A percentile compares a stretch with the other conserved stretches of the same genome.
phyloP scores from a whole-genome alignment of 2,113 vertebrate species.

The Dascyllus trimaculatus region DNA sequence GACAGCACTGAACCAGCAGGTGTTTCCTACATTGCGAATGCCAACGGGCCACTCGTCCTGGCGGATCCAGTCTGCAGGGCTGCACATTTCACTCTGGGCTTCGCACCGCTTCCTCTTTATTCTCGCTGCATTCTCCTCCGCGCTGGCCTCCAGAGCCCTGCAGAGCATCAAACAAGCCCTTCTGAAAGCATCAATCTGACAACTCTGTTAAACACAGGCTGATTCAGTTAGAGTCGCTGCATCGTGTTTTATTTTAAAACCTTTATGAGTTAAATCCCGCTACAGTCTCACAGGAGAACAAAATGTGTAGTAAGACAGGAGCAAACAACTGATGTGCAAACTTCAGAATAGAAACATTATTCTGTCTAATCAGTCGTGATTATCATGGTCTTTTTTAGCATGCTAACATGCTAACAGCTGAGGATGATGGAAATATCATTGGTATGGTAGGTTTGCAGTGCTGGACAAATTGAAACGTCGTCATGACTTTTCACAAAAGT shows the following conservation, averaged over 20 bases:
- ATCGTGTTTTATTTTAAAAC: too few species aligned
- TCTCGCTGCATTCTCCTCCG: constrained; percentile 85
- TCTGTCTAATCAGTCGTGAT: too few species aligned
- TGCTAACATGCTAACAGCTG: too few species aligned
- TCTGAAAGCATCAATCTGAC: not conserved
- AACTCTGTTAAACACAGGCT: not conserved
- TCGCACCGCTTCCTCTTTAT: constrained; percentile 94
- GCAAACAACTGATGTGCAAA: too few species aligned
- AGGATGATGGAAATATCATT: too few species aligned
- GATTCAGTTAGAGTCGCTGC: not conserved
- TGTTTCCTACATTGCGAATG: constrained; percentile 96
- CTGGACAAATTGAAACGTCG: too few species aligned
- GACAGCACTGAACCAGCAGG: constrained; percentile 98
- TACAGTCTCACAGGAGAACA: too few species aligned
- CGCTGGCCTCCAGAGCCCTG: constrained; percentile 86
- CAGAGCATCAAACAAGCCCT: not conserved
- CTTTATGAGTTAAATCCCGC: not conserved
- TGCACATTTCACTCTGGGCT: constrained; percentile 87
- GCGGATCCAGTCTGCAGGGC: constrained; percentile 91
- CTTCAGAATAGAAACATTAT: too few species aligned
- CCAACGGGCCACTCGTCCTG: constrained; percentile 93
- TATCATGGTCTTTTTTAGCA: too few species aligned
- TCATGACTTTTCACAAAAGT: too few species aligned
- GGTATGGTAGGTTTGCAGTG: too few species aligned
- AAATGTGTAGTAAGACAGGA: too few species aligned